Percentiles rank a stretch among this genome's conserved stretches.
These are phyloP conservation scores for Mycteria americana DNA, from an alignment of 2,797 vertebrate species.

Conservation along the genomic window DNA sequence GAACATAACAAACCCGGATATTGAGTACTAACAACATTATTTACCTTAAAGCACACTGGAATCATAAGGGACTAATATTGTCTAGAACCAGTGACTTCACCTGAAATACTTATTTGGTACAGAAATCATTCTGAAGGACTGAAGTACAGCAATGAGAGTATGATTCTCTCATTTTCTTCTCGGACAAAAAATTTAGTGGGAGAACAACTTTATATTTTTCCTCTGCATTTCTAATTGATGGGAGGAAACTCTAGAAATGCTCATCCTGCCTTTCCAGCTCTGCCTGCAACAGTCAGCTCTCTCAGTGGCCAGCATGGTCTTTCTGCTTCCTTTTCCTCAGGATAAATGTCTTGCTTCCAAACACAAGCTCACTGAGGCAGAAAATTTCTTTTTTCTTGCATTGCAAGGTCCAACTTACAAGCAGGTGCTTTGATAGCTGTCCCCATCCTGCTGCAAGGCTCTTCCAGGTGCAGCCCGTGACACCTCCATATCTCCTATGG, in stretches of 20 bases:
- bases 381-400: neutral
- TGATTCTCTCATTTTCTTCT: neutral
- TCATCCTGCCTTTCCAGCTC: neutral
- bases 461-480: neutral
- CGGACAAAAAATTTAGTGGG: neutral
- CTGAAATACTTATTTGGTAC: neutral
- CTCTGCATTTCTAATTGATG: neutral
- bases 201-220: neutral
- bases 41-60: neutral
- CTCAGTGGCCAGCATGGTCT: neutral
- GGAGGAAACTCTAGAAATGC: neutral
- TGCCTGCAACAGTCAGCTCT: neutral
- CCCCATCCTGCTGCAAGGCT: neutral
- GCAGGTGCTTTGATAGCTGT: neutral
- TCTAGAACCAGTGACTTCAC: neutral
- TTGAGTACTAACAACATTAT: neutral
- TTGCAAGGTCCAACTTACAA: neutral
- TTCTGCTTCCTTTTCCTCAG: neutral
- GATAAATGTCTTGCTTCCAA: neutral
- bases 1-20: neutral
- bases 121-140: neutral
- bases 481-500: neutral
- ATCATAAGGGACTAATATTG: neutral
- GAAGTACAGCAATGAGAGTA: neutral
- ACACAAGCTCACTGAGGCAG: neutral